Conservation (phyloP, 1,140 invertebrate species). For the Neoseiulus cucumeris region DNA sequence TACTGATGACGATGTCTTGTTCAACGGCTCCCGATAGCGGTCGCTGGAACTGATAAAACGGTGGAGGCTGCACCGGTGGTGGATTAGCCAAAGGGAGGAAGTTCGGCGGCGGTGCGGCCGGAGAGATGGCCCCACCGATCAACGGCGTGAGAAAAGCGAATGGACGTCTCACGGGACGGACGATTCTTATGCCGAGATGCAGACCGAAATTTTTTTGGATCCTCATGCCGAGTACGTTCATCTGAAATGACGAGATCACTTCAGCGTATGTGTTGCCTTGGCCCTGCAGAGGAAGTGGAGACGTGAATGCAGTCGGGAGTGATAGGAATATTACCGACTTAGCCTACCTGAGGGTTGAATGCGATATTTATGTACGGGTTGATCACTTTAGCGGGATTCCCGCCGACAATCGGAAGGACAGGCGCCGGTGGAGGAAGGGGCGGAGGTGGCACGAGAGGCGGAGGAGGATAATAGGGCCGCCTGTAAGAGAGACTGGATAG, state of each 20-base stretch:
- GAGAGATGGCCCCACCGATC: background rate
- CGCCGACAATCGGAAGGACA: background rate
- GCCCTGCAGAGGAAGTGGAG: background rate
- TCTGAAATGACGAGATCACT: background rate
- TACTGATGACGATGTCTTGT: too few species aligned
- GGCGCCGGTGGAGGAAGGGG: too few species aligned
- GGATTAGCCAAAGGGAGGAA: background rate
- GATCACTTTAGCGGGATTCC: background rate
- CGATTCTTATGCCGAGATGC: background rate
- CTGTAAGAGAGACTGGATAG: too few species aligned
- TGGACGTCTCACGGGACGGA: background rate
- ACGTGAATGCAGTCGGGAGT: background rate
- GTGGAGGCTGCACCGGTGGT: too few species aligned
- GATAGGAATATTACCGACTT: background rate
- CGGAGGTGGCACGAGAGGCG: too few species aligned
- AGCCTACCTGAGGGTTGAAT: background rate
- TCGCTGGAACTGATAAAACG: too few species aligned
- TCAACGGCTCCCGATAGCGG: too few species aligned
- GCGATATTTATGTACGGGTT: background rate
- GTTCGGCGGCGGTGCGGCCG: background rate
- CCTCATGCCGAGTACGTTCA: background rate
- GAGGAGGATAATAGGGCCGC: too few species aligned
- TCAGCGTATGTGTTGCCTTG: background rate
- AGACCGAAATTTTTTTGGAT: background rate
- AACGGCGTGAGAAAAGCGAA: background rate